Percentiles rank a stretch among this genome's conserved stretches.
phyloP scores from a whole-genome alignment of 1,140 invertebrate species.

The Brachionus angularis region DNA sequence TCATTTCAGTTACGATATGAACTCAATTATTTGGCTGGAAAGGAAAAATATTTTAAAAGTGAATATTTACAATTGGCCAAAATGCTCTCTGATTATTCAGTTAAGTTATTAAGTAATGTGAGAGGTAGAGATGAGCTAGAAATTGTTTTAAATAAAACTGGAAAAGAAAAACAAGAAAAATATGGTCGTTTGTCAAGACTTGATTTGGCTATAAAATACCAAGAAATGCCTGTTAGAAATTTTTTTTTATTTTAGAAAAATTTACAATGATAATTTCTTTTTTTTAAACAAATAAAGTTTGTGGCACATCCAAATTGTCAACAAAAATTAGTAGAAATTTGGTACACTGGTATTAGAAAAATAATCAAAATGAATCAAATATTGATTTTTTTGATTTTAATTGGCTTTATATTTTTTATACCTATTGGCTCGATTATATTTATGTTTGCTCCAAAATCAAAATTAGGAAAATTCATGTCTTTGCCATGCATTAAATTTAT shows the following conservation, averaged over 20 bases:
- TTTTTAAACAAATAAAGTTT: too few relatives aligned
- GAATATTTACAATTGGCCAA: constrained; percentile 62
- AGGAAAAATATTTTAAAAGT: constrained; percentile 46
- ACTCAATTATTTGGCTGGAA: constrained; percentile 50
- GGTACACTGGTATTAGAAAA: constrained; percentile 42
- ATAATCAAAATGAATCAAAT: constrained; percentile 42
- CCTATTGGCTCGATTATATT: constrained; percentile 20
- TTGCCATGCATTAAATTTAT: constrained; percentile 56
- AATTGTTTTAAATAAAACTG: constrained; percentile 52
- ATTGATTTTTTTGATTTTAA: constrained; percentile 1
- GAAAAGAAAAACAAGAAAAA: constrained; percentile 49
- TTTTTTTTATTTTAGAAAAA: too few relatives aligned
- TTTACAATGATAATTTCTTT: too few relatives aligned
- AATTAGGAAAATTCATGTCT: constrained; percentile 47
- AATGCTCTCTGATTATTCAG: constrained; percentile 59
- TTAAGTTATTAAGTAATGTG: constrained; percentile 54
- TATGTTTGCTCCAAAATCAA: constrained; percentile 21
- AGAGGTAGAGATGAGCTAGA: constrained; percentile 54
- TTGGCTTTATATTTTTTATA: background rate
- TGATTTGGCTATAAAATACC: constrained; percentile 54
- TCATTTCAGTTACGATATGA: constrained; percentile 64
- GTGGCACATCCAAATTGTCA: constrained; percentile 46
- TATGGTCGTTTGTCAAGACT: constrained; percentile 54
- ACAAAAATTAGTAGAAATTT: constrained; percentile 46
- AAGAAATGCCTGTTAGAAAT: constrained; percentile 52